These are phyloP conservation scores for Butorides virescens DNA, from an alignment of 2,113 vertebrate genomes.

Conservation along the genomic window DNA sequence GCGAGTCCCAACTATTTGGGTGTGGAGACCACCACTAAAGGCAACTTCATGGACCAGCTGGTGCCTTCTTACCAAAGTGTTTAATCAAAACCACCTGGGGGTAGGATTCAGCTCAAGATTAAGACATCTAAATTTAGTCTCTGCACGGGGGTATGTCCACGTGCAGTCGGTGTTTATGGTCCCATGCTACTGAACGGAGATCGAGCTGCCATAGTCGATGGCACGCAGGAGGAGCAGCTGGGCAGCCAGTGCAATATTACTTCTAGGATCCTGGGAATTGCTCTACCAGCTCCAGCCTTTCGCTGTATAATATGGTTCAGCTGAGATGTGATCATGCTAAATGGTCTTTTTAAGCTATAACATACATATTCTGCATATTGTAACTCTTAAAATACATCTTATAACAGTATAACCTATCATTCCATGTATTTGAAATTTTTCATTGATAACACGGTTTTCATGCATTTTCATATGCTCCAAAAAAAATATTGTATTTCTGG, in stretches of 20 bases:
- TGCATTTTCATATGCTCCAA: neutral
- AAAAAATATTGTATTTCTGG: neutral
- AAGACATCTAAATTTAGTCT: neutral
- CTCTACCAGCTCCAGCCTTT: neutral
- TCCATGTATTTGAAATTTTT: neutral
- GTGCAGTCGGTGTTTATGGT: neutral
- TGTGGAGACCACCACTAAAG: neutral
- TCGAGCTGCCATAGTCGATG: neutral
- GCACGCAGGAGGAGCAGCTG: neutral
- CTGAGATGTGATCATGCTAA: neutral
- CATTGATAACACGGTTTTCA: neutral
- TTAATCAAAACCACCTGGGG: neutral
- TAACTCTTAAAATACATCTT: neutral
- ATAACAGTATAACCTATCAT: neutral
- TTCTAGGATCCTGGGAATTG: neutral
- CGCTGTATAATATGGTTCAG: neutral
- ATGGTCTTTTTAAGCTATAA: neutral
- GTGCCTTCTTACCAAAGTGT: neutral
- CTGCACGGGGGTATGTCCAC: neutral
- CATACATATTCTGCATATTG: accelerated
- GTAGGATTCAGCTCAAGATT: neutral
- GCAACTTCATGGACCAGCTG: neutral
- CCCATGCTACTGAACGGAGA: neutral
- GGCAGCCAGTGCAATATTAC: neutral
- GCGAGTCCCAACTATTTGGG: accelerated